These are phyloP conservation scores for Sphaerophoria rueppellii DNA, from an alignment of 2,888 invertebrate species.

Conservation along the genomic window DNA sequence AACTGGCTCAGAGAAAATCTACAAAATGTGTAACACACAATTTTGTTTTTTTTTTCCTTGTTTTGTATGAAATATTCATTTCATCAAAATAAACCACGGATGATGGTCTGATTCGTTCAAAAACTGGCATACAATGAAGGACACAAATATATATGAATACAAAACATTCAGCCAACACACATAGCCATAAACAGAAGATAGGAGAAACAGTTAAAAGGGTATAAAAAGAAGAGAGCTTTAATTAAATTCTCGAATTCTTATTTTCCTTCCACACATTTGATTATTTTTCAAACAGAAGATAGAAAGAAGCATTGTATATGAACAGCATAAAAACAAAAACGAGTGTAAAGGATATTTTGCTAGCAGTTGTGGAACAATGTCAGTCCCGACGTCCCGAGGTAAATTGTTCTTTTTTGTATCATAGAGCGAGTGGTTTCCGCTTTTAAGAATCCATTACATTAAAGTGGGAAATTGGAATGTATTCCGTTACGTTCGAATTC, in stretches of 20 bases:
- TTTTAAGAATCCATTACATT: constrained; percentile 72
- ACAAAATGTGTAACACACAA: constrained; percentile 2
- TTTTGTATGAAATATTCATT: constrained; percentile 17
- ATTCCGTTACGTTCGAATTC: constrained; percentile 51
- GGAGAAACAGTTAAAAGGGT: background rate
- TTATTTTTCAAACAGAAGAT: constrained; percentile 39
- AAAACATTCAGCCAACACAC: background rate
- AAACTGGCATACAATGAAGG: constrained; percentile 8
- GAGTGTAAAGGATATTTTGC: constrained; percentile 55
- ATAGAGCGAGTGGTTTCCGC: constrained; percentile 65
- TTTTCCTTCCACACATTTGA: constrained; percentile 55
- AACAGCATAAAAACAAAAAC: constrained; percentile 16
- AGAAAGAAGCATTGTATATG: constrained; percentile 47
- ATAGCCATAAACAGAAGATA: constrained; percentile 22
- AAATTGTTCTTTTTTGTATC: constrained; percentile 59
- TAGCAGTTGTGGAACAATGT: constrained; percentile 69
- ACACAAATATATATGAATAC: too few species aligned
- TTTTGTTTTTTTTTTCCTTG: background rate
- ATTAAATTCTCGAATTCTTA: constrained; percentile 35
- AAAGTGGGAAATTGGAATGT: constrained; percentile 72
- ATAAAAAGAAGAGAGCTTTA: constrained; percentile 31
- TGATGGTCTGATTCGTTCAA: constrained; percentile 1
- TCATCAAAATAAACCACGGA: constrained; percentile 20
- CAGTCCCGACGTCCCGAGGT: constrained; percentile 68
- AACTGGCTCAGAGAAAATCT: constrained; percentile 12